These are phyloP conservation scores for Petrocephalus sullivani DNA, from an alignment of 2,797 vertebrate species.

Conservation along the genomic window DNA sequence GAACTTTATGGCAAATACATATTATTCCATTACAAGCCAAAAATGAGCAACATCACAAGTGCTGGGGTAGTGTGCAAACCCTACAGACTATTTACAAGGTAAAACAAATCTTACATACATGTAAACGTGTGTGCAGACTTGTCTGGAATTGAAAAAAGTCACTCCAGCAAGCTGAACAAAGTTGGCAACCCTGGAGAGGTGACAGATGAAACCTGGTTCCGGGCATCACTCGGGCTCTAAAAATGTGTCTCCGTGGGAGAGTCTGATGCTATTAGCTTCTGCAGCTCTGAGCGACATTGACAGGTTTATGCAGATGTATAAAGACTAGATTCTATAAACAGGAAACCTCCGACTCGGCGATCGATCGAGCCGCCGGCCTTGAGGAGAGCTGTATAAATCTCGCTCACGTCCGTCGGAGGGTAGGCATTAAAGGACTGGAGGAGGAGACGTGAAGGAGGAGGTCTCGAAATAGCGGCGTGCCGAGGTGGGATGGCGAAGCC, in stretches of 20 bases:
- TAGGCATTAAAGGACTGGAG: neutral
- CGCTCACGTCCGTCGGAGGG: neutral
- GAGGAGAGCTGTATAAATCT: neutral
- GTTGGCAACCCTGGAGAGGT: neutral
- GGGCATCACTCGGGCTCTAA: neutral
- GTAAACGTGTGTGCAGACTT: too few species aligned
- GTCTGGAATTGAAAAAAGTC: too few species aligned
- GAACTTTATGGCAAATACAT: too few species aligned
- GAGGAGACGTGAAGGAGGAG: neutral
- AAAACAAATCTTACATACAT: too few species aligned
- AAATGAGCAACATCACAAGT: too few species aligned
- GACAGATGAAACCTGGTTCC: neutral
- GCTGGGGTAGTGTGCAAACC: too few species aligned
- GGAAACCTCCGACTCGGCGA: neutral
- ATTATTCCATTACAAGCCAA: too few species aligned
- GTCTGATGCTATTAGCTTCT: neutral
- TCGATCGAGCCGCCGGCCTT: neutral
- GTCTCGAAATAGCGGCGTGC: neutral
- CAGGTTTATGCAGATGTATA: neutral
- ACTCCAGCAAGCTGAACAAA: too few species aligned
- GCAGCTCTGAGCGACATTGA: neutral
- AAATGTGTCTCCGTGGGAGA: neutral
- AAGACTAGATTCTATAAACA: neutral
- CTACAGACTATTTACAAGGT: too few species aligned
- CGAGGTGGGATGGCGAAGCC: neutral